These are phyloP conservation scores for Epiblema foenella DNA, from an alignment of 2,888 invertebrate species.

Conservation along the genomic window DNA sequence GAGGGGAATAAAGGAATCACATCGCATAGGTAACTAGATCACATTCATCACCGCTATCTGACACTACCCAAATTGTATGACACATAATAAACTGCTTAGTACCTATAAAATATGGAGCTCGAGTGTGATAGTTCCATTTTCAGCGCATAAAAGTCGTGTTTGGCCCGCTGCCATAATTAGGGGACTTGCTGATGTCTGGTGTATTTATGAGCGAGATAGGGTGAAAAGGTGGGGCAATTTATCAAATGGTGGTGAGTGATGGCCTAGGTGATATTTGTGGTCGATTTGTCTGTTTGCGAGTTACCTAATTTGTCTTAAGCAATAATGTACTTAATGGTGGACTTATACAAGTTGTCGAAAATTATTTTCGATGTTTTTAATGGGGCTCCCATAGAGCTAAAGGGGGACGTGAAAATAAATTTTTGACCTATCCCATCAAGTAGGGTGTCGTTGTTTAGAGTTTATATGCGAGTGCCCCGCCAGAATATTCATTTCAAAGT, in stretches of 20 bases:
- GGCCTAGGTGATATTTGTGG: conserved; percentile 5
- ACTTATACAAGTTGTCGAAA: too few relatives aligned
- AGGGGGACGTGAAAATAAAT: too few relatives aligned
- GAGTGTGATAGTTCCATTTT: conserved; percentile 40
- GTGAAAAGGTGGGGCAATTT: conserved; percentile 25
- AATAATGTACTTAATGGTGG: not conserved
- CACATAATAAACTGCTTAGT: conserved; percentile 43
- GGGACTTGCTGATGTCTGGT: conserved; percentile 34
- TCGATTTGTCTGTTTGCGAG: not conserved
- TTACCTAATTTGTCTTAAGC: not conserved
- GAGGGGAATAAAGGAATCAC: not conserved
- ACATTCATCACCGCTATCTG: conserved; percentile 36
- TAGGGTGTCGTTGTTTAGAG: too few relatives aligned
- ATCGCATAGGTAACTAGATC: conserved; percentile 22
- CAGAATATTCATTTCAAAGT: too few relatives aligned
- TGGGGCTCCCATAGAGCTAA: too few relatives aligned
- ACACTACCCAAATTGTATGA: conserved; percentile 40
- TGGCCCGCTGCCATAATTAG: conserved; percentile 42
- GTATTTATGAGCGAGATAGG: conserved; percentile 37
- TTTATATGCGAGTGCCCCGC: too few relatives aligned
- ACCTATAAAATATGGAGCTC: conserved; percentile 35
- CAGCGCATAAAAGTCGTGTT: conserved; percentile 32
- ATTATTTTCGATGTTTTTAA: too few relatives aligned
- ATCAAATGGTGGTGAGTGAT: conserved; percentile 7
- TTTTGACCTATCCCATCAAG: too few relatives aligned